Conservation (phyloP, 2,797 vertebrate species). For the Enteromius mattozi region DNA sequence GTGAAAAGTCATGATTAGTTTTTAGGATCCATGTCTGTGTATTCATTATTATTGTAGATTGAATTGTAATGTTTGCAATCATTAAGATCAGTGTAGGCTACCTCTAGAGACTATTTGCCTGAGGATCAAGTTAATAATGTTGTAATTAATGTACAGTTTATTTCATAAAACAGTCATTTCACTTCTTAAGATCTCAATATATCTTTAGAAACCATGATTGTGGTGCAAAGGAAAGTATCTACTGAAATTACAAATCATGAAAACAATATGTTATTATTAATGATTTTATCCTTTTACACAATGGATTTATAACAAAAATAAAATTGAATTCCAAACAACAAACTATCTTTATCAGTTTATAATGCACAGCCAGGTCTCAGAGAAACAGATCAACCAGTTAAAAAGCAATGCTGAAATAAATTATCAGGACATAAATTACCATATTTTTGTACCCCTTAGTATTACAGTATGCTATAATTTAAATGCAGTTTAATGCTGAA, state of each 20-base stretch:
- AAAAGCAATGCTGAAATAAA: neutral
- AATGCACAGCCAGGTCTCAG: neutral
- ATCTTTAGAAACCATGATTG: too few species aligned
- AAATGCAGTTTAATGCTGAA: neutral
- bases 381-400: neutral
- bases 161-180: too few species aligned
- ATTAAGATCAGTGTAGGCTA: neutral
- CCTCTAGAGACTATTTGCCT: too few species aligned
- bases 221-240: too few species aligned
- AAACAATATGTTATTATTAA: neutral
- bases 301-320: neutral
- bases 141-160: too few species aligned
- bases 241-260: neutral
- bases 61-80: neutral
- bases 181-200: too few species aligned
- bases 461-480: neutral
- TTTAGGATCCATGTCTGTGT: neutral
- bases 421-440: neutral
- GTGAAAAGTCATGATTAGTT: neutral
- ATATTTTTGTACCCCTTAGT: neutral
- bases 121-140: too few species aligned
- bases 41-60: neutral
- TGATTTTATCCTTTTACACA: too few species aligned
- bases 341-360: neutral
- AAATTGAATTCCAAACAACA: neutral